A percentile compares a stretch with the other conserved stretches of the same genome.
Conservation (phyloP, 2,797 vertebrate genomes). For the Balearica regulorum region DNA sequence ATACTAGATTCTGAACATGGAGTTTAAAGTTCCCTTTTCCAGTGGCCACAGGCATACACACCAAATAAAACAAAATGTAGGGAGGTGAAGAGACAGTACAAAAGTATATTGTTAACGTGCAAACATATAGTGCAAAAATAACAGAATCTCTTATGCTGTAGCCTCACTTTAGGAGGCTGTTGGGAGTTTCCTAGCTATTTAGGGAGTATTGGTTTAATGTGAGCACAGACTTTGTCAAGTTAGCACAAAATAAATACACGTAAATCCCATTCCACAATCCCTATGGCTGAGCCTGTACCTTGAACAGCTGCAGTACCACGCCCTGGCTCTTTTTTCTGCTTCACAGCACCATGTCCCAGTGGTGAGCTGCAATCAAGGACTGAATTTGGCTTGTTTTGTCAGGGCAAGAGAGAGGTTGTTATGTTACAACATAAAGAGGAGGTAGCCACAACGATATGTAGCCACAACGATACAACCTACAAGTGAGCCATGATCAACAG, state of each 20-base stretch:
- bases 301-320: not conserved
- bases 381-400: not conserved
- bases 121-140: not conserved
- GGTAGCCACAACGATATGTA: not conserved
- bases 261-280: not conserved
- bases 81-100: not conserved
- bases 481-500: not conserved
- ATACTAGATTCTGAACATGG: not conserved
- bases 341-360: not conserved
- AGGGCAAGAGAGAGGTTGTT: not conserved
- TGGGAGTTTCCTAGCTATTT: not conserved
- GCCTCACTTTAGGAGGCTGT: not conserved
- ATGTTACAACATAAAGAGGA: too few relatives aligned
- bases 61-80: not conserved
- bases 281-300: not conserved
- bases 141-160: not conserved
- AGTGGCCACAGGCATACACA: not conserved
- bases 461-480: not conserved
- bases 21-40: not conserved
- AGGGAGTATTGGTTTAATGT: rapidly evolving
- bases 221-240: not conserved
- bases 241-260: not conserved
- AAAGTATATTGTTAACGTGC: not conserved
- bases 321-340: not conserved
- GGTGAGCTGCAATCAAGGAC: not conserved